Conservation (phyloP, 2,888 invertebrate genomes). For the Phoronis australis region DNA sequence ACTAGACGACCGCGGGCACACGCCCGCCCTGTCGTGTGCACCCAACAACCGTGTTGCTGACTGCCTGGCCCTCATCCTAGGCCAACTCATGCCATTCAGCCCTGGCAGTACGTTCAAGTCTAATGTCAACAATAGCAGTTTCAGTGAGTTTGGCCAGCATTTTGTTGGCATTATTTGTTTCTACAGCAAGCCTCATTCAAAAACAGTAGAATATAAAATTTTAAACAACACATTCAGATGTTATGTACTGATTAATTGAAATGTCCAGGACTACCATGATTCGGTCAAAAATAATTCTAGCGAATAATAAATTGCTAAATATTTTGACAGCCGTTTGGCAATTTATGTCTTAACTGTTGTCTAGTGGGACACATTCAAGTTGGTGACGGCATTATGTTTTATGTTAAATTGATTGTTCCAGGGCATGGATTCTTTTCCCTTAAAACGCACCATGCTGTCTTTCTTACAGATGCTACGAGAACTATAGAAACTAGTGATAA, state of each 20-base stretch:
- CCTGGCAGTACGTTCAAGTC: slow-evolving; percentile 3
- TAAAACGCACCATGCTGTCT: too few relatives aligned
- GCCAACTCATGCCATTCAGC: slow-evolving; percentile 45
- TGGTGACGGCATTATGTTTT: too few relatives aligned
- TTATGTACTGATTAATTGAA: not conserved
- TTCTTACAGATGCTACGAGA: not conserved
- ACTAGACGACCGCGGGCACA: slow-evolving; percentile 59
- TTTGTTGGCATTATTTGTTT: too few relatives aligned
- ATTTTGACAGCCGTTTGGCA: too few relatives aligned
- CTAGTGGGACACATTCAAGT: too few relatives aligned
- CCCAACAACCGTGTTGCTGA: slow-evolving; percentile 61
- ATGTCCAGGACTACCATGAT: not conserved
- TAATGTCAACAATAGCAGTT: not conserved
- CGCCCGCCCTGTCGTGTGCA: slow-evolving; percentile 64
- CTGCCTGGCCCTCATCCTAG: slow-evolving; percentile 60
- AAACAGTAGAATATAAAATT: too few relatives aligned
- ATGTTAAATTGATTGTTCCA: too few relatives aligned
- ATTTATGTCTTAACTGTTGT: too few relatives aligned
- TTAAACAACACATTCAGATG: not conserved
- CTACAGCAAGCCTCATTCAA: too few relatives aligned
- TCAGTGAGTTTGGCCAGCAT: not conserved
- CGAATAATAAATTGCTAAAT: too few relatives aligned
- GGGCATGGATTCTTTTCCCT: too few relatives aligned
- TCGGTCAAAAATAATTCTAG: not conserved
- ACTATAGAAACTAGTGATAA: not conserved